These are phyloP conservation scores for Mimachlamys varia DNA, from an alignment of 2,888 invertebrate genomes.

Conservation along the genomic window DNA sequence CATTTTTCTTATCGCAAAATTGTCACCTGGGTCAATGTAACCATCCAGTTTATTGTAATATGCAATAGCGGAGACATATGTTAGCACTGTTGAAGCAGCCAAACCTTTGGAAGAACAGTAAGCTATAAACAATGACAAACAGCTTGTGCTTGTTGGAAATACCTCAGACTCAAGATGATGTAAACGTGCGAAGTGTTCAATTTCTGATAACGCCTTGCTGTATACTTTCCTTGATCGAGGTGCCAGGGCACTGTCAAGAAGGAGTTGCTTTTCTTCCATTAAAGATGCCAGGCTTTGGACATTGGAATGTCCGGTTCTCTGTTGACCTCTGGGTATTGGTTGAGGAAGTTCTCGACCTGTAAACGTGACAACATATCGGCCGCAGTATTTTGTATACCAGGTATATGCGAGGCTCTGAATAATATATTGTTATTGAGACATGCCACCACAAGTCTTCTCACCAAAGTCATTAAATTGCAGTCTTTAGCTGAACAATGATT, in stretches of 20 bases:
- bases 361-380: neutral
- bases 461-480: no score
- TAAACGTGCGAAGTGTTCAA: neutral
- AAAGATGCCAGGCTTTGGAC: neutral
- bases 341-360: neutral
- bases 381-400: no score
- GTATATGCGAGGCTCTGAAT: no score
- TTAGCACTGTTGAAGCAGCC: neutral
- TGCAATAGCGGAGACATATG: neutral
- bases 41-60: neutral
- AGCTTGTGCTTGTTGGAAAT: neutral
- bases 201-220: neutral
- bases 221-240: neutral
- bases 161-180: neutral
- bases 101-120: neutral
- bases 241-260: neutral
- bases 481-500: no score
- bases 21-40: neutral
- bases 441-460: no score
- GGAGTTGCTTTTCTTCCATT: neutral
- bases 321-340: neutral
- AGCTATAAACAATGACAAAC: neutral
- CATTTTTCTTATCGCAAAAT: neutral
- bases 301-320: neutral
- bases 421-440: no score